phyloP scores from a whole-genome alignment of 2,113 vertebrate species.

The Apeltes quadracus region DNA sequence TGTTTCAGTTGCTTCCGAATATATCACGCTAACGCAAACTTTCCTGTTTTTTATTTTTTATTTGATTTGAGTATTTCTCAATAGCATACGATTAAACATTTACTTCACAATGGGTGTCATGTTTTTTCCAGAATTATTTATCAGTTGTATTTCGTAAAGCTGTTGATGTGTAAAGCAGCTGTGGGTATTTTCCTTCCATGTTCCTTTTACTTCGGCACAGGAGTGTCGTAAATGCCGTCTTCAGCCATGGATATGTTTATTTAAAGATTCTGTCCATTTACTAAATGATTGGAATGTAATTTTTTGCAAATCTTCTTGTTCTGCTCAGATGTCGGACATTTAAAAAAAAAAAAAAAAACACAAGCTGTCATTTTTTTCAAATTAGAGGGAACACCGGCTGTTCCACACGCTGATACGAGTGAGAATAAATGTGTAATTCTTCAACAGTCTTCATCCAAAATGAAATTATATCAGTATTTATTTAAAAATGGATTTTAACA shows the following conservation, averaged over 20 bases:
- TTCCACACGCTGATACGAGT: constrained; percentile 3
- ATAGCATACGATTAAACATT: not conserved
- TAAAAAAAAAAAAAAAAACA: no score
- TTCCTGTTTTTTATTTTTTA: not conserved
- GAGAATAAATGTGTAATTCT: constrained; percentile 49
- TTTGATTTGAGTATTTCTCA: not conserved
- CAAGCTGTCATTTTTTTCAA: constrained; percentile 9
- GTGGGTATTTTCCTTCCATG: not conserved
- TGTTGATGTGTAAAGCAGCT: not conserved
- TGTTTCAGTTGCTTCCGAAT: not conserved
- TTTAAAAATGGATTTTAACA: constrained; percentile 64
- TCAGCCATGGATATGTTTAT: not conserved
- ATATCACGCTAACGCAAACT: not conserved
- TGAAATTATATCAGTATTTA: constrained; percentile 63
- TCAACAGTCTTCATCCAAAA: constrained; percentile 52
- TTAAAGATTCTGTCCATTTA: constrained; percentile 6
- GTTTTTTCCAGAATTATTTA: not conserved
- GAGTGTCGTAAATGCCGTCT: not conserved
- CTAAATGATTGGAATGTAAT: not conserved
- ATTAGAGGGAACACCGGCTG: constrained; percentile 25
- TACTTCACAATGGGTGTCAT: not conserved
- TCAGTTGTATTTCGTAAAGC: not conserved
- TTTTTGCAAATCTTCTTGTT: not conserved
- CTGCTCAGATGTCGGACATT: not conserved
- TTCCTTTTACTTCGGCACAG: not conserved